phyloP scores from a whole-genome alignment of 2,113 vertebrate species.

The Cryptomyrus ogoouensis region DNA sequence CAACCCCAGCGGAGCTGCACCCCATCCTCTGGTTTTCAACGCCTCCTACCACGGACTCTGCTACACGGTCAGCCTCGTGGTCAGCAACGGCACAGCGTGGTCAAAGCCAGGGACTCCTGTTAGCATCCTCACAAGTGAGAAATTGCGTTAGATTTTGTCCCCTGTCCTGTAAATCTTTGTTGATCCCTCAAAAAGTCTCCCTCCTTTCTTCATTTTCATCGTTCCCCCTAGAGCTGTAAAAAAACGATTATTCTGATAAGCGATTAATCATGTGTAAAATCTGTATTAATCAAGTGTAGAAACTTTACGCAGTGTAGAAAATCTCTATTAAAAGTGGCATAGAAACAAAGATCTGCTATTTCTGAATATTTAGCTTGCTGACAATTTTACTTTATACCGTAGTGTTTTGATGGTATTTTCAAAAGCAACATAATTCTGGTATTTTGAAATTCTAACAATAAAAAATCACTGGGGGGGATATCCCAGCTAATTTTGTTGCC shows the following conservation, averaged over 20 bases:
- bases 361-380: background rate
- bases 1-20: slow-evolving; percentile 65
- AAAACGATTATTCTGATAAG: background rate
- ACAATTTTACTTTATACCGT: background rate
- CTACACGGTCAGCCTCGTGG: slow-evolving; percentile 79
- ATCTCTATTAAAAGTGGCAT: background rate
- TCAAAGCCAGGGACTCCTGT: slow-evolving; percentile 68
- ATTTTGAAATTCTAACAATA: background rate
- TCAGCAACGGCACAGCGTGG: slow-evolving; percentile 61
- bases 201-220: background rate
- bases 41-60: slow-evolving; percentile 79
- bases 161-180: background rate
- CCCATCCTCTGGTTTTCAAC: slow-evolving; percentile 72
- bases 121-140: slow-evolving; percentile 84
- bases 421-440: background rate
- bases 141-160: background rate
- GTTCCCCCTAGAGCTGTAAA: background rate
- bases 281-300: background rate
- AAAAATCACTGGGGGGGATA: background rate
- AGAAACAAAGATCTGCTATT: background rate
- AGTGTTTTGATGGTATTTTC: background rate
- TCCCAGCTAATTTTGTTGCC: background rate
- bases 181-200: background rate
- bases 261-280: background rate
- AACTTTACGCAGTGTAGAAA: background rate